Base-by-base conservation (phyloP, 2,113 vertebrate genomes). In the Candoia aspera region DNA sequence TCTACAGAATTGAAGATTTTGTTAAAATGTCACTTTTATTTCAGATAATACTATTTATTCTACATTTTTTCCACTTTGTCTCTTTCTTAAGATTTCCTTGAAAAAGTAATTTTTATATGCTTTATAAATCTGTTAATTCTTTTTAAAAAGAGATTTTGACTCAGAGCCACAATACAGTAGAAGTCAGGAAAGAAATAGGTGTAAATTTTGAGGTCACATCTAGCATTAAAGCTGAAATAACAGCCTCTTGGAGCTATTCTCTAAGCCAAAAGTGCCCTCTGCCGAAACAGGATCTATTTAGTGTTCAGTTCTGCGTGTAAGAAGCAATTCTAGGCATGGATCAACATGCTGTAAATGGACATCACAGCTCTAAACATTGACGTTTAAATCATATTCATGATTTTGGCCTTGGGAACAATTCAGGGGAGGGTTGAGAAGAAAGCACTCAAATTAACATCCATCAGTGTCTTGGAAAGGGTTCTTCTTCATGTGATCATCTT, bases 191-290 rank as follows among this genome's bases (percentile, higher is more conserved):
- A 91, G 73, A 49, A 93, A 86, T 88, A 79, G 89, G 64, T 83
- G 60, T 6, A 60, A 5, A 59, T 73, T 91, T 60, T 29, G 46
- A 29, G 90, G 91, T 94, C 55, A 24, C 17, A 46, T 94, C 93
- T 93, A 92, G 92, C 62, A 90, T 53, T 68, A 3, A 90, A 53
- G 64, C 26, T 85, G 9, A 91, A 90, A 15, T 92, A 79, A n/a
- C 90, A 93, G 92, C 95, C 95, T 91, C 93, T 93, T 68, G 95
- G 87, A 96, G 93, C 96, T 94, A 6, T 92, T 89, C 90, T 86
- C 12, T 94, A 96, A 96, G 95, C 95, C 96, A 94, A 85, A 97
- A 96, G 96, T 96, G 96, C 95, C 96, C 95, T 96, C 95, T 2
- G 91, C 85, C 90, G 94, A 95, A 95, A 64, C 92, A 46, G 93